These are phyloP conservation scores for Rhamnusium bicolor DNA, from an alignment of 2,888 invertebrate genomes.

Conservation along the genomic window DNA sequence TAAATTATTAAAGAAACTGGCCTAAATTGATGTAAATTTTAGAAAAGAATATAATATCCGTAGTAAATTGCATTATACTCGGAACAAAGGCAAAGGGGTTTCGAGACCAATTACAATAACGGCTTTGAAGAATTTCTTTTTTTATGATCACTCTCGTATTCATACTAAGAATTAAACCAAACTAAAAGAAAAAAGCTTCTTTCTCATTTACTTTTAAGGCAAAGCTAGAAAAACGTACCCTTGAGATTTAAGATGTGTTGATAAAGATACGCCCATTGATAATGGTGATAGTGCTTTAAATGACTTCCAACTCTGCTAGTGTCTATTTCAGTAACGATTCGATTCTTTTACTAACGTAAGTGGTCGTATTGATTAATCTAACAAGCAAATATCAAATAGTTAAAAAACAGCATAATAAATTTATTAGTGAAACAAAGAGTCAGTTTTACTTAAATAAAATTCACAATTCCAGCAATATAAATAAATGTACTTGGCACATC, in stretches of 20 bases:
- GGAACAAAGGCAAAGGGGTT: conserved; percentile 32
- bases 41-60: conserved; percentile 43
- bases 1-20: conserved; percentile 33
- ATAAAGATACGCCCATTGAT: neutral
- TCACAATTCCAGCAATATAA: too few relatives aligned
- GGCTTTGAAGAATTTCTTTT: conserved; percentile 37
- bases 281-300: neutral
- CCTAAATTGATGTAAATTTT: conserved; percentile 25
- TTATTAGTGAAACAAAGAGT: too few relatives aligned
- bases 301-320: too few relatives aligned
- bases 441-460: too few relatives aligned
- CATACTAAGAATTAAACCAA: neutral
- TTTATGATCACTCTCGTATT: conserved; percentile 2
- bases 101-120: conserved; percentile 40
- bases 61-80: conserved; percentile 37
- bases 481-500: too few relatives aligned
- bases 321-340: too few relatives aligned
- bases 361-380: too few relatives aligned
- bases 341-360: too few relatives aligned
- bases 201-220: conserved; percentile 5
- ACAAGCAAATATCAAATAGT: too few relatives aligned
- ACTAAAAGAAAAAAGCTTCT: neutral
- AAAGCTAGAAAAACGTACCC: neutral
- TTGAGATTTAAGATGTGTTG: neutral
- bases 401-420: too few relatives aligned